Percentiles rank a stretch among this genome's conserved stretches.
Conservation (phyloP, 1,140 invertebrate genomes). For the Magallana angulata region DNA sequence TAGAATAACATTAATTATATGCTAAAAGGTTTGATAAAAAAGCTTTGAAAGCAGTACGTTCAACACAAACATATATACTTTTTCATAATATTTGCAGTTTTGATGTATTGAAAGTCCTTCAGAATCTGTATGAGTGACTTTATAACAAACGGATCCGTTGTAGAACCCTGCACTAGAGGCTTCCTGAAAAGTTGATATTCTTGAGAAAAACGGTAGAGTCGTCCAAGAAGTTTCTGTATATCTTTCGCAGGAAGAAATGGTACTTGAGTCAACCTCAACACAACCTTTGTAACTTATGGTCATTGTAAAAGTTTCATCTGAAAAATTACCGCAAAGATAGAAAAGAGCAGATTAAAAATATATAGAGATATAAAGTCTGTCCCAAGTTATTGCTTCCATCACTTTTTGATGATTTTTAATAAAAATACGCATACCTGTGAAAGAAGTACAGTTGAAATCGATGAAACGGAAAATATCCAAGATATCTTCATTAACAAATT, state of each 20-base stretch:
- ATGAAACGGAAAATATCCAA: no score
- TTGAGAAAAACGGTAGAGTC: background rate
- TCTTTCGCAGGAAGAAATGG: background rate
- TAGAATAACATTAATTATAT: no score
- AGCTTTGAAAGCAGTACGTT: no score
- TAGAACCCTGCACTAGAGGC: background rate
- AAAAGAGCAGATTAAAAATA: no score
- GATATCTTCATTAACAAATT: no score
- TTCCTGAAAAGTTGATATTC: background rate
- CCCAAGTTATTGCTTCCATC: no score
- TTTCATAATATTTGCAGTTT: background rate
- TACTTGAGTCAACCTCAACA: conserved; percentile 1
- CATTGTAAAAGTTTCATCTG: background rate
- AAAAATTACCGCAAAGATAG: background rate
- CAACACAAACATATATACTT: background rate
- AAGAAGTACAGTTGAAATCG: no score
- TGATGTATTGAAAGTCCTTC: background rate
- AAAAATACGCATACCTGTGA: no score
- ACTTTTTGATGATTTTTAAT: no score
- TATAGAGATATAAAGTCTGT: no score
- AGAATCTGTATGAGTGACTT: background rate
- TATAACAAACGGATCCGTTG: background rate
- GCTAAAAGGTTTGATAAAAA: no score
- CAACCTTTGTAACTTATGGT: background rate
- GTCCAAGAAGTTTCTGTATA: background rate